phyloP scores from a whole-genome alignment of 2,888 invertebrate species.

The Brachylomia viminalis region DNA sequence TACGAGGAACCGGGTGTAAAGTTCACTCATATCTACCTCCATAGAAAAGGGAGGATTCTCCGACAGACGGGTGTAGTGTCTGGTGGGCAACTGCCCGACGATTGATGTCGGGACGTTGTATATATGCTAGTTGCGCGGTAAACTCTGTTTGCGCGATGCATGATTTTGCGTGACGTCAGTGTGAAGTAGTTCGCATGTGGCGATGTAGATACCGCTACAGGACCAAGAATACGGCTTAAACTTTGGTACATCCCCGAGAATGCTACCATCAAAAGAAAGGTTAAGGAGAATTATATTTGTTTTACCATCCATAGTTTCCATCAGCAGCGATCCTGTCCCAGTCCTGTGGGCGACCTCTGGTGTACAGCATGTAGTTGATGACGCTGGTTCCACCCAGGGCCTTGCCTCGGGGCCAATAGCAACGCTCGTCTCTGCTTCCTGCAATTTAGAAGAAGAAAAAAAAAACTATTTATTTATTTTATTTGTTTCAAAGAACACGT shows the following conservation, averaged over 20 bases:
- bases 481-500: too few relatives aligned
- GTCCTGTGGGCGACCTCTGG: conserved; percentile 93
- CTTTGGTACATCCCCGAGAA: background rate
- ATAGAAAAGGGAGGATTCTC: too few relatives aligned
- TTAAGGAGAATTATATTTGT: background rate
- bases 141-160: too few relatives aligned
- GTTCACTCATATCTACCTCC: too few relatives aligned
- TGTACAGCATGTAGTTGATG: conserved; percentile 96
- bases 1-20: too few relatives aligned
- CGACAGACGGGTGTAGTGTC: too few relatives aligned
- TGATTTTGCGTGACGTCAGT: too few relatives aligned
- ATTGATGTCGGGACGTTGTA: too few relatives aligned
- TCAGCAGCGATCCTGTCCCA: conserved; percentile 93
- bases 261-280: background rate
- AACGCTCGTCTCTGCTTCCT: conserved; percentile 88
- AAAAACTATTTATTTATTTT: background rate
- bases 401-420: conserved; percentile 94
- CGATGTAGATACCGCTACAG: too few relatives aligned
- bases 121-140: too few relatives aligned
- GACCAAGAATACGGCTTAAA: background rate
- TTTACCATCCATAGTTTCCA: conserved; percentile 93
- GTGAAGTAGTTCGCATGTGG: too few relatives aligned
- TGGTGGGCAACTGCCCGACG: too few relatives aligned
- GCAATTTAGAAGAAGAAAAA: conserved; percentile 18
- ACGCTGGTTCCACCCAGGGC: conserved; percentile 96